Evolutionary conservation across 2,113 vertebrate species (phyloP).

Genomic region (Ageneiosus marmoratus): DNA sequence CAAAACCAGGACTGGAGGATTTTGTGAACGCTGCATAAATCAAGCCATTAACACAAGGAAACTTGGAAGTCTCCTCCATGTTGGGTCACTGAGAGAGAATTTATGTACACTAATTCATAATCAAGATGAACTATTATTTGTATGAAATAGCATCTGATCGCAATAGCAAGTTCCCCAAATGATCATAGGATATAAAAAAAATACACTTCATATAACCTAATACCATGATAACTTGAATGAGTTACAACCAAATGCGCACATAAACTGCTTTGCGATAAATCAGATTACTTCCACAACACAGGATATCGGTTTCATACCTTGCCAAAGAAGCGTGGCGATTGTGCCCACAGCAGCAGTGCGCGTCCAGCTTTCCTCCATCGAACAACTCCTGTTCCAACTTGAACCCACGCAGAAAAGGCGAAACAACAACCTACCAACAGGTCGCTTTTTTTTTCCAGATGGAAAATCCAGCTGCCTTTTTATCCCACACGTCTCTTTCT

Average conservation of each 20-base stretch:
- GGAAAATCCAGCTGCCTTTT: not conserved
- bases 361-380: not conserved
- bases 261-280: not conserved
- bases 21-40: not conserved
- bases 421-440: not conserved
- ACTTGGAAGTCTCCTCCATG: not conserved
- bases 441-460: not conserved
- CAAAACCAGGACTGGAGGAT: not conserved
- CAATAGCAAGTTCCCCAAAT: not conserved
- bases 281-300: not conserved
- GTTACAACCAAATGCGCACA: not conserved
- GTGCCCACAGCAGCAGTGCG: not conserved
- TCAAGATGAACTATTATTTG: not conserved
- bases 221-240: not conserved
- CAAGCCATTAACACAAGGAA: not conserved
- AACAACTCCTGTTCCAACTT: constrained; percentile 16
- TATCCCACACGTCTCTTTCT: not conserved
- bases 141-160: not conserved
- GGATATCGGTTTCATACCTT: constrained; percentile 5
- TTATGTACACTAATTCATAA: not conserved
- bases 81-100: not conserved
- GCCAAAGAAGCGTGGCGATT: constrained; percentile 2
- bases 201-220: not conserved
- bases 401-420: not conserved
- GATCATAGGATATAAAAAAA: not conserved